These are phyloP conservation scores for Salvelinus sp. DNA, from an alignment of 2,113 vertebrate genomes.

Conservation along the genomic window DNA sequence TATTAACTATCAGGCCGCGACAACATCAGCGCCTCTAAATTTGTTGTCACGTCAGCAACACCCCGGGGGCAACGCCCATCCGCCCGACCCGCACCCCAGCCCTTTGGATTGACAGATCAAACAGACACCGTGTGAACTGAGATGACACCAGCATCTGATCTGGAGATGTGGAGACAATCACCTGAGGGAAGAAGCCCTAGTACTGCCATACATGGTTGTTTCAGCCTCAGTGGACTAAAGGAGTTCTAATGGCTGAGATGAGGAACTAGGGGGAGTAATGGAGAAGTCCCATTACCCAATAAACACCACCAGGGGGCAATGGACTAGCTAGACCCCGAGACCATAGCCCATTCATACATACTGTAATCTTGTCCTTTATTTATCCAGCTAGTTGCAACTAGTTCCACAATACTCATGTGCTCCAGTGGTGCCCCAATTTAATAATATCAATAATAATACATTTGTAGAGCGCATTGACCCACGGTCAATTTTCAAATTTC, in stretches of 20 bases:
- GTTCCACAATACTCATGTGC: too few relatives aligned
- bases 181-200: background rate
- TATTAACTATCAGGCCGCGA: background rate
- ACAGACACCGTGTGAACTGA: background rate
- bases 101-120: background rate
- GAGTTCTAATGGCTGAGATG: background rate
- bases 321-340: background rate
- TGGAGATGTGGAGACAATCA: background rate
- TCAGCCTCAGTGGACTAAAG: constrained; percentile 2
- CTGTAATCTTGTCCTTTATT: background rate
- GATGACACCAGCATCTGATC: background rate
- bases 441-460: too few relatives aligned
- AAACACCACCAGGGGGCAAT: background rate
- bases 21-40: background rate
- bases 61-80: background rate
- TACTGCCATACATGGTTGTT: background rate
- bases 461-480: too few relatives aligned
- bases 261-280: background rate
- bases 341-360: background rate
- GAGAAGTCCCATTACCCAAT: background rate
- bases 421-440: too few relatives aligned
- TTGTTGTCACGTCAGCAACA: background rate
- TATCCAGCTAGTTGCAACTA: background rate
- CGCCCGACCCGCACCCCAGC: background rate
- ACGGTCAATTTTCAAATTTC: too few relatives aligned